Conservation (phyloP, 2,888 invertebrate species). For the Dorcus parallelipipedus region DNA sequence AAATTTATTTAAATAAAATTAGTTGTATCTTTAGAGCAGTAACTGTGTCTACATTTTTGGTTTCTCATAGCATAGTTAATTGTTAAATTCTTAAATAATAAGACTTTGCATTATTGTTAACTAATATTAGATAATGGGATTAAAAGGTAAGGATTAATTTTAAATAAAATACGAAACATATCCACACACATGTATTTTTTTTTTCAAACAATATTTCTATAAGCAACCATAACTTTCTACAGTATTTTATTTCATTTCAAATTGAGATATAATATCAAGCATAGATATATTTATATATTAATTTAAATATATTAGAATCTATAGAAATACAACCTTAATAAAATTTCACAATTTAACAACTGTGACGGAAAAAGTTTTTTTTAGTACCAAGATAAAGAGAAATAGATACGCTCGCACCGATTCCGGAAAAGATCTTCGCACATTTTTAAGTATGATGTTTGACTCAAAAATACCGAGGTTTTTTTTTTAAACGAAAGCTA, state of each 20-base stretch:
- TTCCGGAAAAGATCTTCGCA: too few relatives aligned
- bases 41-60: too few relatives aligned
- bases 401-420: constrained; percentile 16
- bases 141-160: too few relatives aligned
- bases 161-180: constrained; percentile 11
- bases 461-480: not conserved
- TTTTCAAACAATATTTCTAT: constrained; percentile 19
- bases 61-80: too few relatives aligned
- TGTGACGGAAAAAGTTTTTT: constrained; percentile 4
- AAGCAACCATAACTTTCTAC: constrained; percentile 23
- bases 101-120: too few relatives aligned
- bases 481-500: not conserved
- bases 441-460: not conserved
- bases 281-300: constrained; percentile 17
- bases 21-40: too few relatives aligned
- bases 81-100: too few relatives aligned
- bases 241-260: not conserved
- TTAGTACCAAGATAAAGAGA: constrained; percentile 13
- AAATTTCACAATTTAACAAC: constrained; percentile 40
- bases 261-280: constrained; percentile 17
- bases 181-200: constrained; percentile 27
- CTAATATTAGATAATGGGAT: too few relatives aligned
- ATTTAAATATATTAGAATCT: constrained; percentile 42
- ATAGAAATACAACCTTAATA: constrained; percentile 30
- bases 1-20: too few relatives aligned